A percentile compares a stretch with the other conserved stretches of the same genome.
These are phyloP conservation scores for Todiramphus chloris DNA, from an alignment of 2,113 vertebrate species.

Conservation along the genomic window DNA sequence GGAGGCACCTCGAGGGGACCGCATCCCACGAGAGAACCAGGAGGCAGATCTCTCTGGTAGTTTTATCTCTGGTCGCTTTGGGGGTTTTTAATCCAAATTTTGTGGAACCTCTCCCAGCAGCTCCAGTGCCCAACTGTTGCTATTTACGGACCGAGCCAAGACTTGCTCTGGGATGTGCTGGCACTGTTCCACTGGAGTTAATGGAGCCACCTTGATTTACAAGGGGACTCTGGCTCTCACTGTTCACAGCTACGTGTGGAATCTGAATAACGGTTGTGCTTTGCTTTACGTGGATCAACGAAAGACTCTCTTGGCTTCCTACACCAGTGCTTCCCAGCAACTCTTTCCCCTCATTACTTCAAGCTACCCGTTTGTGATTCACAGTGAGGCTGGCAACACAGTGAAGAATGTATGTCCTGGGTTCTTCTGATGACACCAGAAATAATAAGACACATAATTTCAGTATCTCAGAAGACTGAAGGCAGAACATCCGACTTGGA, in stretches of 20 bases:
- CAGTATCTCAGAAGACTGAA: not conserved
- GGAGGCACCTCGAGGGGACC: not conserved
- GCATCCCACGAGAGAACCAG: not conserved
- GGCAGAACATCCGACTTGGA: not conserved
- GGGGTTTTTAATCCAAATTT: not conserved
- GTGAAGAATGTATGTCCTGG: not conserved
- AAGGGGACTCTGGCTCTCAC: not conserved
- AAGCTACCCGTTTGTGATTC: not conserved
- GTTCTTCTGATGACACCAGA: not conserved
- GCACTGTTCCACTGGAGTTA: not conserved
- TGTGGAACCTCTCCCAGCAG: not conserved
- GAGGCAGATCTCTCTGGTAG: not conserved
- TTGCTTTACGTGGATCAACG: not conserved
- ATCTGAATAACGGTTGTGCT: not conserved
- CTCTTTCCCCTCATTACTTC: not conserved
- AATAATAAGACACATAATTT: not conserved
- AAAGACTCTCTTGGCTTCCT: not conserved
- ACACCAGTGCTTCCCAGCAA: not conserved
- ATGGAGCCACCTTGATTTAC: not conserved
- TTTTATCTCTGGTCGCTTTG: not conserved
- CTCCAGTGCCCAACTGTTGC: not conserved
- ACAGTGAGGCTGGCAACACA: not conserved
- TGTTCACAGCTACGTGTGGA: not conserved
- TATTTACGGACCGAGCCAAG: not conserved
- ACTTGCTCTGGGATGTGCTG: not conserved